phyloP scores from a whole-genome alignment of 2,797 vertebrate species.

The Pseudochromis fuscus region DNA sequence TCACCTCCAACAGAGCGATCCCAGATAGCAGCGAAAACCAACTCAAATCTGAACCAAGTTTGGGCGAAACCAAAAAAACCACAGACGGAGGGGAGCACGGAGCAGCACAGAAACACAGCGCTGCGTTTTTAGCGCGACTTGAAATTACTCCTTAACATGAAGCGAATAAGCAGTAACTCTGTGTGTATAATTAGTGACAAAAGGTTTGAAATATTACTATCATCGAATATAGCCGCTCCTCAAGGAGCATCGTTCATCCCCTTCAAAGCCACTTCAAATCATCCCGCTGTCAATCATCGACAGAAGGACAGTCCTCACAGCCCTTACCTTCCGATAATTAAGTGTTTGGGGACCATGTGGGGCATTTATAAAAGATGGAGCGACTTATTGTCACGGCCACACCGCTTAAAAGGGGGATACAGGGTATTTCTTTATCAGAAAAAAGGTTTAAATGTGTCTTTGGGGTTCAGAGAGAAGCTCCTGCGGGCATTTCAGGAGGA shows the following conservation, averaged over 20 bases:
- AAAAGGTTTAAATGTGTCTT: background rate
- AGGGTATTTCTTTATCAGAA: background rate
- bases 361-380: slow-evolving; percentile 65
- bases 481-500: background rate
- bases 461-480: background rate
- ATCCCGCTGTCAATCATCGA: slow-evolving; percentile 83
- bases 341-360: slow-evolving; percentile 68
- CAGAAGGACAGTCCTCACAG: slow-evolving; percentile 64
- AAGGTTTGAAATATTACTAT: background rate
- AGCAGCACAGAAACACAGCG: background rate
- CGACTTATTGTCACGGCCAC: slow-evolving; percentile 35
- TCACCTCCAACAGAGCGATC: slow-evolving; percentile 81
- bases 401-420: slow-evolving; percentile 10
- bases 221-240: background rate
- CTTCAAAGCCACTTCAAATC: slow-evolving; percentile 44
- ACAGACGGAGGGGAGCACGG: slow-evolving; percentile 81
- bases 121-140: no score
- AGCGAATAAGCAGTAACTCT: rapidly evolving
- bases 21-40: slow-evolving; percentile 75
- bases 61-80: slow-evolving; percentile 85
- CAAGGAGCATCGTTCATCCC: slow-evolving; percentile 35
- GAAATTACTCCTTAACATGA: rapidly evolving
- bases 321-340: slow-evolving; percentile 73
- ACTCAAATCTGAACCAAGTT: slow-evolving; percentile 86
- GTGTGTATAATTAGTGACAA: rapidly evolving